Percentiles rank a stretch among this genome's conserved stretches.
These are phyloP conservation scores for Muricea muricata DNA, from an alignment of 92 coral and sea anemone species.

Conservation along the genomic window DNA sequence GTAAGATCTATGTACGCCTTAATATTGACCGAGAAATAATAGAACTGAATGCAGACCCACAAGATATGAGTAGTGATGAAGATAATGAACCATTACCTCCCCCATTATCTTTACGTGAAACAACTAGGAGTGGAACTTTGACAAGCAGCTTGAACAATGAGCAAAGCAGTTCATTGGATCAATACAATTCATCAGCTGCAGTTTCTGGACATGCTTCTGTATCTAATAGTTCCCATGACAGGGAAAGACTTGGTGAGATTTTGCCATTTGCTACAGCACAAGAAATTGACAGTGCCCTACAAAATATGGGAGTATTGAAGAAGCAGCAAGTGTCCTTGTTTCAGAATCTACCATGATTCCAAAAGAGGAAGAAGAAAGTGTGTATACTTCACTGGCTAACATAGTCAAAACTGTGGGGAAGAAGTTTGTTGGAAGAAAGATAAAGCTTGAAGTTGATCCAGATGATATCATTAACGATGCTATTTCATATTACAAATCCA, in stretches of 20 bases:
- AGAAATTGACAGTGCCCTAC: constrained; percentile 59
- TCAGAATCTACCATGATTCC: constrained; percentile 9
- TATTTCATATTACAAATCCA: background rate
- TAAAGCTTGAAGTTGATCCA: constrained; percentile 17
- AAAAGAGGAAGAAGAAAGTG: constrained; percentile 19
- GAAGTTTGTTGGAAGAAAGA: constrained; percentile 32
- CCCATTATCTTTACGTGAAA: background rate
- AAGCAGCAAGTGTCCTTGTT: constrained; percentile 63
- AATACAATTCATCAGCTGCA: no score
- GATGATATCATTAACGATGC: constrained; percentile 19
- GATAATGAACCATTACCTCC: constrained; percentile 32
- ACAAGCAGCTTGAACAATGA: background rate
- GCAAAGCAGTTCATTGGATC: no score
- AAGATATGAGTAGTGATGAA: constrained; percentile 24
- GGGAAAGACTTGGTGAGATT: constrained; percentile 63
- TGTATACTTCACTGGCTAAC: constrained; percentile 20
- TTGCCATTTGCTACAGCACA: constrained; percentile 62
- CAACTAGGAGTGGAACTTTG: background rate
- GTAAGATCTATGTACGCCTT: constrained; percentile 67
- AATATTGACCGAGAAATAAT: constrained; percentile 66
- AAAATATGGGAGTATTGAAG: constrained; percentile 41
- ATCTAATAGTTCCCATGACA: no score
- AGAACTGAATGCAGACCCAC: constrained; percentile 20
- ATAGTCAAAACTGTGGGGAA: constrained; percentile 31
- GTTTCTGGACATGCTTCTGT: no score